Conservation (phyloP, 2,113 vertebrate species). For the Atlantisia rogersi region DNA sequence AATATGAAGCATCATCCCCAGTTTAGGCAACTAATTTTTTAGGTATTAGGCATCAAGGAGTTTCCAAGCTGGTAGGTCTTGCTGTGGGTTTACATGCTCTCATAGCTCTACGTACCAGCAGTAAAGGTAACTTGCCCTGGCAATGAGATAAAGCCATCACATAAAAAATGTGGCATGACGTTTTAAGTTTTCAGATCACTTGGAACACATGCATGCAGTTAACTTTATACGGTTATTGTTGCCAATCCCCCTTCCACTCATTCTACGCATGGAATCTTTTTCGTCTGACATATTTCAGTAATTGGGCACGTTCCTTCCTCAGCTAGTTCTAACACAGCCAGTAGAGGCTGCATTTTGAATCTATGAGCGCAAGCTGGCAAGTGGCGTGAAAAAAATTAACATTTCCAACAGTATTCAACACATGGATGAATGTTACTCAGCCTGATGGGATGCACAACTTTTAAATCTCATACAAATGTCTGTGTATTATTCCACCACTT, state of each 20-base stretch:
- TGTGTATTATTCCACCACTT: not conserved
- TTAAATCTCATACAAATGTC: conserved; percentile 7
- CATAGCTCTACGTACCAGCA: not conserved
- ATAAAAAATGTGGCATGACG: not conserved
- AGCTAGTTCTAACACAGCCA: conserved; percentile 45
- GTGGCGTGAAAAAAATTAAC: conserved; percentile 39
- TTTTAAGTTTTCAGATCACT: conserved; percentile 19
- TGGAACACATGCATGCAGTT: conserved; percentile 5
- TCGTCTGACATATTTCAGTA: conserved; percentile 63
- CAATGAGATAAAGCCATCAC: not conserved
- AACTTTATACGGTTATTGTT: not conserved
- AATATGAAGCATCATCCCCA: not conserved
- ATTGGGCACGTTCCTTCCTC: conserved; percentile 39
- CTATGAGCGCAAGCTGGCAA: conserved; percentile 34
- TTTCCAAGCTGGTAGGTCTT: not conserved
- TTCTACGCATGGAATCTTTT: conserved; percentile 10
- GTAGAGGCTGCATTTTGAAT: conserved; percentile 40
- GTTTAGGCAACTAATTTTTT: not conserved
- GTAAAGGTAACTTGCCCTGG: not conserved
- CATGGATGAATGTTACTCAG: conserved; percentile 36
- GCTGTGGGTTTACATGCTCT: not conserved
- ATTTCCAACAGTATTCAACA: not conserved
- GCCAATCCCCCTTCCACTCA: not conserved
- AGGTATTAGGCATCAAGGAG: not conserved
- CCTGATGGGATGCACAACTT: not conserved